phyloP scores from a whole-genome alignment of 2,888 invertebrate species.

The Pemphredon lugubris region DNA sequence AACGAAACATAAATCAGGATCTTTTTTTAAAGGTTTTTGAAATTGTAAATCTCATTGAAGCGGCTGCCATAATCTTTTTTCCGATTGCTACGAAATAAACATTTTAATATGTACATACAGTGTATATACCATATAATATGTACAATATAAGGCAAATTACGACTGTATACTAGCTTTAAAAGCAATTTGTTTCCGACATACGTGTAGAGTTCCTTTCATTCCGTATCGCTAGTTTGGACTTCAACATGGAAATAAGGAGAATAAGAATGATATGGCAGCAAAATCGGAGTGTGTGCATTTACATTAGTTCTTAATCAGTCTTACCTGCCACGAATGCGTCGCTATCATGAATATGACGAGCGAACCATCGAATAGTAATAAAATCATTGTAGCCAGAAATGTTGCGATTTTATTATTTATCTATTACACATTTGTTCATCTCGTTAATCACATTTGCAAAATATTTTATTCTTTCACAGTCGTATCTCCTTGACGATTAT shows the following conservation, averaged over 20 bases:
- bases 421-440: conserved; percentile 64
- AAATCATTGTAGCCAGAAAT: conserved; percentile 62
- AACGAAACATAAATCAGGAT: conserved; percentile 18
- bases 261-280: conserved; percentile 26
- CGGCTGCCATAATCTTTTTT: conserved; percentile 44
- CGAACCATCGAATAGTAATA: conserved; percentile 49
- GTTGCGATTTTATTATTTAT: conserved; percentile 65
- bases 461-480: conserved; percentile 66
- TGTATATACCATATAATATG: conserved; percentile 56
- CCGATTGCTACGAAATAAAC: conserved; percentile 52
- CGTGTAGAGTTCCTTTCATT: conserved; percentile 12
- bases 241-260: conserved; percentile 38
- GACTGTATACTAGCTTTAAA: conserved; percentile 24
- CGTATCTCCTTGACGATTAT: conserved; percentile 60
- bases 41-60: conserved; percentile 42
- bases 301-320: conserved; percentile 33
- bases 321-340: conserved; percentile 46
- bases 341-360: conserved; percentile 43
- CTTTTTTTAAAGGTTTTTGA: conserved; percentile 40
- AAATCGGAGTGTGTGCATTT: conserved; percentile 26
- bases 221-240: conserved; percentile 13
- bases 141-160: conserved; percentile 35
- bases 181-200: conserved; percentile 13
- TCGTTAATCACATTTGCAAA: conserved; percentile 66
- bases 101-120: conserved; percentile 52